phyloP scores from a whole-genome alignment of 2,797 vertebrate genomes.

The Labeo calbasu region DNA sequence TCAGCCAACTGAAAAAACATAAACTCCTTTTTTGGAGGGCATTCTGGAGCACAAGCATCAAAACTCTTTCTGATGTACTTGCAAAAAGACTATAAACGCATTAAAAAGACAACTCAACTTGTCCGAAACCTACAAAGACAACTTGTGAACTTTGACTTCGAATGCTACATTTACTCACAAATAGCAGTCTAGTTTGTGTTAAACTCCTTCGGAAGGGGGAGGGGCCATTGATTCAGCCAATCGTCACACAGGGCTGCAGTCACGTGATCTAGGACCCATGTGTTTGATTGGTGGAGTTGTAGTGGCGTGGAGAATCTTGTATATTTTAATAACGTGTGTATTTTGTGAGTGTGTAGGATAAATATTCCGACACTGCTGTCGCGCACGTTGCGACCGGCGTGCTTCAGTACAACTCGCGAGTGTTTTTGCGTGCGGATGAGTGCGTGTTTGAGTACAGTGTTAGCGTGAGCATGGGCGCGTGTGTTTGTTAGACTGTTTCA shows the following conservation, averaged over 20 bases:
- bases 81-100: constrained; percentile 31
- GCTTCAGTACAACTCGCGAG: constrained; percentile 68
- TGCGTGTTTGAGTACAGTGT: constrained; percentile 49
- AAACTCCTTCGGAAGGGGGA: constrained; percentile 64
- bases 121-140: constrained; percentile 43
- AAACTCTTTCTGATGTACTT: constrained; percentile 62
- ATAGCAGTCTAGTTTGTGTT: constrained; percentile 75
- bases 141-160: constrained; percentile 38
- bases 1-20: constrained; percentile 37
- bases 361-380: constrained; percentile 76
- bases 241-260: constrained; percentile 64
- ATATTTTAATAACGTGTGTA: constrained; percentile 81
- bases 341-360: constrained; percentile 71
- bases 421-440: constrained; percentile 61
- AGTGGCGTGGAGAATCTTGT: constrained; percentile 80
- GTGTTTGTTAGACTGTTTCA: constrained; percentile 81
- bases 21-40: constrained; percentile 18
- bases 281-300: constrained; percentile 68
- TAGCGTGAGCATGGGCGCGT: constrained; percentile 53
- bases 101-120: constrained; percentile 52
- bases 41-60: constrained; percentile 53
- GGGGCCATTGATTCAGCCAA: constrained; percentile 71
- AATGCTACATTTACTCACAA: constrained; percentile 72
- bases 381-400: constrained; percentile 68
- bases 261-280: constrained; percentile 66